Evolutionary conservation across 2,113 vertebrate species (phyloP).

Genomic region (Corythornis cristatus): DNA sequence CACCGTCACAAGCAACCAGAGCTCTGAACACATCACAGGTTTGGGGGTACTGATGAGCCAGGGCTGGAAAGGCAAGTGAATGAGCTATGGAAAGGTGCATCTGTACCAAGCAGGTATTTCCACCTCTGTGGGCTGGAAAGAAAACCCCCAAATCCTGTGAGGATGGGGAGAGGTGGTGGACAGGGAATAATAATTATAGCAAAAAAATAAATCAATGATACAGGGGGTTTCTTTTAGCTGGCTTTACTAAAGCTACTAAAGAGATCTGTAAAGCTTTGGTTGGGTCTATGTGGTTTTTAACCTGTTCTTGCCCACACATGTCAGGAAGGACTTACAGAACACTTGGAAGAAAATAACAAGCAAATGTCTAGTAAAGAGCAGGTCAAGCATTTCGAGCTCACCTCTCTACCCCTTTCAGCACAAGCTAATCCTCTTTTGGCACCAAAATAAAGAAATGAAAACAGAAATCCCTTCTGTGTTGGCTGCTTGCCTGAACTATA

Average conservation of each 20-base stretch:
- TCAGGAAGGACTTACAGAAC: background rate
- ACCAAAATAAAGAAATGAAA: slow-evolving; percentile 38
- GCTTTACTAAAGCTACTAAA: background rate
- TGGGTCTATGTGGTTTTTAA: slow-evolving; percentile 19
- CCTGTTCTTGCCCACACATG: background rate
- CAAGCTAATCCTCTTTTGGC: slow-evolving; percentile 39
- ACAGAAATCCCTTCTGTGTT: slow-evolving; percentile 5
- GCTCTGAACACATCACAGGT: background rate
- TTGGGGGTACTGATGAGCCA: background rate
- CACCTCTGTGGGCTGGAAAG: background rate
- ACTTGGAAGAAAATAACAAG: slow-evolving; percentile 27
- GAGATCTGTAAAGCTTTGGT: slow-evolving; percentile 8
- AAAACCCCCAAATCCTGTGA: background rate
- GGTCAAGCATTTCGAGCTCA: slow-evolving; percentile 32
- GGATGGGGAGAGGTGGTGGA: background rate
- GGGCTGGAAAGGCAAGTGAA: background rate
- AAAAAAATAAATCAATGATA: background rate
- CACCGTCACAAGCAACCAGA: background rate
- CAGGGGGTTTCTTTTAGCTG: background rate
- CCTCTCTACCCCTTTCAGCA: slow-evolving; percentile 50
- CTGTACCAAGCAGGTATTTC: background rate
- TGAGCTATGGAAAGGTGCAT: background rate
- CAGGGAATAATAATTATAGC: background rate
- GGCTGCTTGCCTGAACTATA: slow-evolving; percentile 26
- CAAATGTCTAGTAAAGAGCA: background rate